phyloP scores from a whole-genome alignment of 2,888 invertebrate species.

The Plagodis pulveraria region DNA sequence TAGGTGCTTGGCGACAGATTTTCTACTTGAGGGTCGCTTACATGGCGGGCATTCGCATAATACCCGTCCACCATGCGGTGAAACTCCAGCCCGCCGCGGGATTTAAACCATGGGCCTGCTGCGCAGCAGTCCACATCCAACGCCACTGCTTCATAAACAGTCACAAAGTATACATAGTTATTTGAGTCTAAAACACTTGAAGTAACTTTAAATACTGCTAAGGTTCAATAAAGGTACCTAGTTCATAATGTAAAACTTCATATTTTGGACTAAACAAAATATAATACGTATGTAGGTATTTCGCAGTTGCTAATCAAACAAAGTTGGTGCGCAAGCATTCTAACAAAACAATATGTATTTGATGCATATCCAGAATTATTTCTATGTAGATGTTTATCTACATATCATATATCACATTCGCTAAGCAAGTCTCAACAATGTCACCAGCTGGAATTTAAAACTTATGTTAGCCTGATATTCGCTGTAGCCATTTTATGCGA shows the following conservation, averaged over 20 bases:
- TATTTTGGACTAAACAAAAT: neutral
- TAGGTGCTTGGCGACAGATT: no score
- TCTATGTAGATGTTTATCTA: constrained; percentile 22
- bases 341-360: neutral
- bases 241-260: neutral
- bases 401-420: constrained; percentile 21
- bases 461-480: neutral
- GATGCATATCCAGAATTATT: neutral
- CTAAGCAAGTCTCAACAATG: constrained; percentile 11
- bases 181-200: no score
- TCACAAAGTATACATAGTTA: no score
- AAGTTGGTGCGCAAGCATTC: neutral
- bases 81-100: no score
- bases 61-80: no score
- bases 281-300: neutral
- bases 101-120: no score
- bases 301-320: neutral
- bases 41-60: no score
- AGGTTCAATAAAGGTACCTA: no score
- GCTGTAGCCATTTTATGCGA: neutral
- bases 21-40: no score
- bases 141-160: no score
- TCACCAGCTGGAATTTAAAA: neutral
- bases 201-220: no score
- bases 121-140: no score